phyloP scores from a whole-genome alignment of 2,797 vertebrate genomes.

The Myotis daubentonii region DNA sequence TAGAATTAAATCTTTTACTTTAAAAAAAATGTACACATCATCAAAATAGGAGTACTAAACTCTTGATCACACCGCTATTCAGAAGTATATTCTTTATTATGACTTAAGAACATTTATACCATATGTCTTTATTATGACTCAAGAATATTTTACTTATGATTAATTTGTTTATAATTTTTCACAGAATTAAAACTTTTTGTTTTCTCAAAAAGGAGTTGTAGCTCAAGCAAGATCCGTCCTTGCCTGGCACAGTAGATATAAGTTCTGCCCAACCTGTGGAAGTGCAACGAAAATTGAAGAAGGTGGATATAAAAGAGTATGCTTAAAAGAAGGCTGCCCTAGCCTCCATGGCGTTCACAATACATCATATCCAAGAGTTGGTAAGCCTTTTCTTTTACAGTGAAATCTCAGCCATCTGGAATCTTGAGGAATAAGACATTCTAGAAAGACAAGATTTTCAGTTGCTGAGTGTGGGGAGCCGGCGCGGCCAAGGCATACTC shows the following conservation, averaged over 20 bases:
- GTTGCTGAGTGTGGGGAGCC: background rate
- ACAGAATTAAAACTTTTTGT: background rate
- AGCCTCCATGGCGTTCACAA: conserved; percentile 94
- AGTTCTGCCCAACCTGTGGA: conserved; percentile 95
- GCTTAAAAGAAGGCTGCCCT: conserved; percentile 88
- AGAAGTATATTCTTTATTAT: background rate
- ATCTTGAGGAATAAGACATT: background rate
- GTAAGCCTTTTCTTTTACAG: conserved; percentile 83
- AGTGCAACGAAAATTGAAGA: conserved; percentile 90
- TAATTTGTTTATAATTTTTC: background rate
- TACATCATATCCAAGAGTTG: conserved; percentile 95
- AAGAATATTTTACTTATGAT: background rate
- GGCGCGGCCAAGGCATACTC: too few species aligned
- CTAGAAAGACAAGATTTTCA: conserved; percentile 27
- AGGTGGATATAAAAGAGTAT: conserved; percentile 93
- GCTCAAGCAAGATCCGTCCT: conserved; percentile 94
- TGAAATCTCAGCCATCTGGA: background rate
- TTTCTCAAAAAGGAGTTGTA: conserved; percentile 88
- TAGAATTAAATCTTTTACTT: conserved; percentile 47
- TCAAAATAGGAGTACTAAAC: conserved; percentile 33
- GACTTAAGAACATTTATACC: background rate
- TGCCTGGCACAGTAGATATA: conserved; percentile 93
- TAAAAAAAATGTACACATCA: background rate
- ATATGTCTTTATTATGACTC: background rate
- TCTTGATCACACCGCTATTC: background rate